Evolutionary conservation across 2,113 vertebrate genomes (phyloP).

Genomic region (Lethenteron reissneri): DNA sequence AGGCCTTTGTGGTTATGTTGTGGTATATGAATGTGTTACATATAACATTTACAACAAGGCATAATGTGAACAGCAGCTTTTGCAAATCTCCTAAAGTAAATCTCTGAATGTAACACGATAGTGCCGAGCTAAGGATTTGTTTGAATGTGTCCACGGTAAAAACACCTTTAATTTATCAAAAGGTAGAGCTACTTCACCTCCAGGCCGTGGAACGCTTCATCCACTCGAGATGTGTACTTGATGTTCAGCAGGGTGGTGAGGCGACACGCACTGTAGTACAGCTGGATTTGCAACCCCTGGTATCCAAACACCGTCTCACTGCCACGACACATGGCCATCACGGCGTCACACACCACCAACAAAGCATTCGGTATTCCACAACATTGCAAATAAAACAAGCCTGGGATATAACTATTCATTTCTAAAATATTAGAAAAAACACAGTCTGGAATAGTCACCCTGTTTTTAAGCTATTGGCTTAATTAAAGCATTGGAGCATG

Average conservation of each 20-base stretch:
- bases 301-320: conserved; percentile 96
- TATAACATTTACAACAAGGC: too few species aligned
- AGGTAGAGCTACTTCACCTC: conserved; percentile 38
- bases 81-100: too few species aligned
- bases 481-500: too few species aligned
- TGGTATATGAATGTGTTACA: too few species aligned
- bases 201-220: conserved; percentile 68
- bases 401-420: not conserved
- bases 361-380: too few species aligned
- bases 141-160: too few species aligned
- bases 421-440: not conserved
- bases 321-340: not conserved
- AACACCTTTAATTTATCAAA: not conserved
- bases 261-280: conserved; percentile 77
- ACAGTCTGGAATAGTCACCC: not conserved
- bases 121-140: too few species aligned
- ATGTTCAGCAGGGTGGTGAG: conserved; percentile 75
- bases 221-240: conserved; percentile 65
- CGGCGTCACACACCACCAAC: too few species aligned
- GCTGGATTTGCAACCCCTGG: conserved; percentile 78
- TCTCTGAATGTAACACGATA: too few species aligned
- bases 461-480: too few species aligned
- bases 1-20: too few species aligned
- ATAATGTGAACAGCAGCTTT: too few species aligned
- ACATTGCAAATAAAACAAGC: not conserved